Base-by-base conservation (phyloP, 2,797 vertebrate species). In the Pristis pectinata region DNA sequence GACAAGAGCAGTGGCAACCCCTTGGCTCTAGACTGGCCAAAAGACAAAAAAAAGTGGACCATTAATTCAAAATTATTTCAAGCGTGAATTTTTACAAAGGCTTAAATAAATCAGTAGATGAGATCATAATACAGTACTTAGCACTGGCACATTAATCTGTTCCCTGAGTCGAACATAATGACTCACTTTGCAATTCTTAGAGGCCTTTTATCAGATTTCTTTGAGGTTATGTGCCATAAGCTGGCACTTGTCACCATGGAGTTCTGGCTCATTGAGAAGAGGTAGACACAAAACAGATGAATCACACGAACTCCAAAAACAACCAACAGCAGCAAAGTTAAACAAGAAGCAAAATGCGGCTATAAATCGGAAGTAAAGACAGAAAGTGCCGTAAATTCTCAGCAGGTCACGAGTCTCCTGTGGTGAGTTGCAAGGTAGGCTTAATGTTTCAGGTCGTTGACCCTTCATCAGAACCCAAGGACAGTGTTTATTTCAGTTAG, bases 151-250 rank as follows among this genome's bases (percentile, higher is more conserved):
- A 64, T 91, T 91, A 91, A 19, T 37, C 34, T 22, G n/a, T 64
- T 91, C 56, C 37, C 34, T 37, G 30, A 64, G 34, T 37, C 53
- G 3, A 59, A 87, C 53, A 87, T 87, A 87, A 87, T 87, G 83
- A 87, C 53, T 87, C 83, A 87, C 87, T 87, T 59, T n/a, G 13
- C 13, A 34, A 87, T 87, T 87, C 83, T 87, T 59, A 15, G 30
- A n/a, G 11, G 30, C 13, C 49, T 87, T 87, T 87, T 87, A n/a
- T 87, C 83, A 87, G 53, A 85, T 85, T 85, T 85, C 82, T 85
- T n/a, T 89, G 56, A 91, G 87, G 59, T 61, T 91, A 22, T 37
- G n/a, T 64, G 87, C 34, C 59, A 91, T 37, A 61, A 91, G 34
- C 61, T 59, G 56, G 56, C 17, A 37, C 56, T 41, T 37, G 15